Base-by-base conservation (phyloP, 2,888 invertebrate species). In the Lasioglossum pauxillum region DNA sequence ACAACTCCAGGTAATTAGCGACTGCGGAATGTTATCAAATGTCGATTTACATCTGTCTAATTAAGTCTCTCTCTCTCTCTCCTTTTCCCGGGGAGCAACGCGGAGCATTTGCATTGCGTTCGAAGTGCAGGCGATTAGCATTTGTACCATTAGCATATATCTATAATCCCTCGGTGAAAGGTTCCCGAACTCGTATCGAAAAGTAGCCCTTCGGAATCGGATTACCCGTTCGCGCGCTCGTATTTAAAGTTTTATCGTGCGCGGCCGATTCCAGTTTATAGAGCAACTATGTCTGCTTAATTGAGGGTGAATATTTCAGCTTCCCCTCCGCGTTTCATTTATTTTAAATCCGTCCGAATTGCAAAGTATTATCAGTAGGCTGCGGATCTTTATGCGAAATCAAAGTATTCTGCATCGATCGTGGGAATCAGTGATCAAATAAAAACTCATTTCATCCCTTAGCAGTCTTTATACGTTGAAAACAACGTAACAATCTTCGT, bases 1-100 rank as follows among this genome's bases (percentile, higher is more conserved):
- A 75, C 83, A 64, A 60, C 84, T 75, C n/a, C 31, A 16, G 49
- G 53, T 83, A 89, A 89, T 89, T 89, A 88, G 82, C 64, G 78
- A 71, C 23, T 14, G 49, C 8, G 60, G 60, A 80, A 73, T 60
- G 78, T 86, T 88, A 90, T 86, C 84, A 88, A 87, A 86, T 78
- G 67, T 81, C 81, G 69, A 90, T 90, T 88, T 86, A 76, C 81
- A 86, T 86, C 84, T 76, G 76, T 84, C 64, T 90, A 88, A 88
- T 90, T 90, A 88, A 90, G 64, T 78, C 31, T 69, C 27, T 27
- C 27, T 10, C 60, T 27, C 27, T 12, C 60, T n/a, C n/a, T 23
- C 57, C 44, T 73, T 69, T 69, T 74, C 23, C 35, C 16, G 7
- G 19, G 19, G 27, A 19, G 78, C 38, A 23, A 19, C 23, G 38